Evolutionary conservation across 2,113 vertebrate genomes (phyloP).

Genomic region (Mastomys coucha): DNA sequence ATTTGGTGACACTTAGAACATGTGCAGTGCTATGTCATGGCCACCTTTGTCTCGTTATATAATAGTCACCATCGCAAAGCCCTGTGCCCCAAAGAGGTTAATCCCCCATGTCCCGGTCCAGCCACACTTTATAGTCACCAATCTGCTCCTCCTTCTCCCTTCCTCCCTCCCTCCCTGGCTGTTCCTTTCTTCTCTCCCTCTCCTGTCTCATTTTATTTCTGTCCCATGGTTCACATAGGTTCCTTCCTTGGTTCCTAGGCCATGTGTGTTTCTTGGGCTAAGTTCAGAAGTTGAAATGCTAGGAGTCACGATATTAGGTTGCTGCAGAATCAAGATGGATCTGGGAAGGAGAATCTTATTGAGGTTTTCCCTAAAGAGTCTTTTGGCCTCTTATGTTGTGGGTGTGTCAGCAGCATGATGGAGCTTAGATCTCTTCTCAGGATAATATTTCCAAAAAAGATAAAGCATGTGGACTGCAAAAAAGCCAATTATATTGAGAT

Average conservation of each 20-base stretch:
- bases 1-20: neutral
- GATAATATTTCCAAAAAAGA: conserved; percentile 37
- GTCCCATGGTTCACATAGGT: neutral
- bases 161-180: neutral
- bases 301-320: neutral
- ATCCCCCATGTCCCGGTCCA: neutral
- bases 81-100: neutral
- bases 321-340: neutral
- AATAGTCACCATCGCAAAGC: neutral
- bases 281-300: neutral
- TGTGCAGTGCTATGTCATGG: no score
- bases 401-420: neutral
- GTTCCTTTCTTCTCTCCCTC: neutral
- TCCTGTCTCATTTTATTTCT: neutral
- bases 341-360: neutral
- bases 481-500: neutral
- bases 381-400: neutral
- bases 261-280: conserved; percentile 23
- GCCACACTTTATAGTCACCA: no score
- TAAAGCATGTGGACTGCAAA: conserved; percentile 17
- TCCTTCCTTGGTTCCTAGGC: neutral
- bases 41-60: neutral
- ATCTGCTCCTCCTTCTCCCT: neutral
- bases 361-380: neutral
- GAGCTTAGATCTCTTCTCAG: conserved; percentile 13